Conservation (phyloP, 2,888 invertebrate species). For the Adela reaumurella region DNA sequence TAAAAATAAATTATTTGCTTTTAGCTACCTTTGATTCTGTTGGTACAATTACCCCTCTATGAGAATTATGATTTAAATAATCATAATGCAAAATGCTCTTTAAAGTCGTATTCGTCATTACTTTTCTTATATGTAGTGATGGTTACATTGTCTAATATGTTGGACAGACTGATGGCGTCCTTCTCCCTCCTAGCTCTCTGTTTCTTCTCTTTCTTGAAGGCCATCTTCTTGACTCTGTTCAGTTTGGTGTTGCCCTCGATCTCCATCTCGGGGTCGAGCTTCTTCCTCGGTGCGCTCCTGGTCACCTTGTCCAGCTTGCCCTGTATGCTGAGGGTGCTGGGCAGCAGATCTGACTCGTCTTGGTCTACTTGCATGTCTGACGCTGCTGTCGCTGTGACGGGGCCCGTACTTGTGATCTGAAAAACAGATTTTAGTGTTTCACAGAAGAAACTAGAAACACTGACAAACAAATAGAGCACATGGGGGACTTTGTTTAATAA, state of each 20-base stretch:
- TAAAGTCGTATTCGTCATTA: conserved; percentile 60
- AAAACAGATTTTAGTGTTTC: no score
- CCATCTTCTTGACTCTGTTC: conserved; percentile 40
- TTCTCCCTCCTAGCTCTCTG: conserved; percentile 54
- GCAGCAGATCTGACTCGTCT: conserved; percentile 33
- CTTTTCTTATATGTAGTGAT: conserved; percentile 29
- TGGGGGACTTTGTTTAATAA: no score
- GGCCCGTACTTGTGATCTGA: conserved; percentile 61
- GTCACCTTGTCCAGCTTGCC: conserved; percentile 32
- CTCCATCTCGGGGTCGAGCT: conserved; percentile 62
- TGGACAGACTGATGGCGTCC: conserved; percentile 60
- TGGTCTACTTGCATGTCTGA: conserved; percentile 55
- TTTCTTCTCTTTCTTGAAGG: conserved; percentile 64
- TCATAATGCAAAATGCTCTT: conserved; percentile 50
- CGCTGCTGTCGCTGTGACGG: conserved; percentile 44
- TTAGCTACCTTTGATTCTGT: no score
- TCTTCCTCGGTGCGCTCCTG: conserved; percentile 27
- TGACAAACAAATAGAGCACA: no score
- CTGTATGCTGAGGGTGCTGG: conserved; percentile 36
- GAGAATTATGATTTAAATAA: no score
- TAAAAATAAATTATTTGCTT: no score
- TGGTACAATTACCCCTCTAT: no score
- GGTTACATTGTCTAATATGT: conserved; percentile 60
- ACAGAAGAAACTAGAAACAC: no score
- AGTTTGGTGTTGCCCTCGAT: conserved; percentile 64